A percentile compares a stretch with the other conserved stretches of the same genome.
These are phyloP conservation scores for Mormyrops boulengeri DNA, from an alignment of 2,797 vertebrate genomes.

Conservation along the genomic window DNA sequence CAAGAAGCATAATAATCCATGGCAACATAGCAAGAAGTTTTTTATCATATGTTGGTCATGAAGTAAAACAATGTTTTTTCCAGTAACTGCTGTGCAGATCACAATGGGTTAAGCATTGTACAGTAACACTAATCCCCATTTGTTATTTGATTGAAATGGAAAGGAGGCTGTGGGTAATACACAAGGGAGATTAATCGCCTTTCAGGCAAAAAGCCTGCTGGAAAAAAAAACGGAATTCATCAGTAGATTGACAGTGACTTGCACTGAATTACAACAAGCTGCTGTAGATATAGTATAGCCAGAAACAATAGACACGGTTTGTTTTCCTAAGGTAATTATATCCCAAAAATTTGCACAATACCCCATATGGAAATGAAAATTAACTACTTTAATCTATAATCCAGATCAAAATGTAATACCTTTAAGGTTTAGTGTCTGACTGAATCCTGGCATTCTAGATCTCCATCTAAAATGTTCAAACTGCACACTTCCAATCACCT, in stretches of 20 bases:
- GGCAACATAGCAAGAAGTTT: not conserved
- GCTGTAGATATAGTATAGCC: not conserved
- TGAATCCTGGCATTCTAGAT: not conserved
- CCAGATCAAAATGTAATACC: not conserved
- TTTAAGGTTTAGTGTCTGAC: not conserved
- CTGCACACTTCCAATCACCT: not conserved
- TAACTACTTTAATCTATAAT: not conserved
- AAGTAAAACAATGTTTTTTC: not conserved
- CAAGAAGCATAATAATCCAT: not conserved
- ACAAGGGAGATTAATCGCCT: not conserved
- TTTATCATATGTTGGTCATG: not conserved
- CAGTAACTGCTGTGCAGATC: not conserved
- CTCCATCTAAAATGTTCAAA: not conserved
- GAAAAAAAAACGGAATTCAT: not conserved
- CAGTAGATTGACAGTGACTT: not conserved
- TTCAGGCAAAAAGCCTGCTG: not conserved
- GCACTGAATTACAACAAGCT: not conserved
- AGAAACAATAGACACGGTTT: not conserved
- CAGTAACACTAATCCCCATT: not conserved
- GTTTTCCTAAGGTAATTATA: not conserved
- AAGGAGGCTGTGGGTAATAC: conserved; percentile 1
- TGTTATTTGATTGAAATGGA: not conserved
- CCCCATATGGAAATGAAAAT: not conserved
- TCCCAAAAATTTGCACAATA: not conserved
- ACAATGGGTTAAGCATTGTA: conserved; percentile 16